Conservation (phyloP, 2,797 vertebrate genomes). For the Enteromius anoplus region DNA sequence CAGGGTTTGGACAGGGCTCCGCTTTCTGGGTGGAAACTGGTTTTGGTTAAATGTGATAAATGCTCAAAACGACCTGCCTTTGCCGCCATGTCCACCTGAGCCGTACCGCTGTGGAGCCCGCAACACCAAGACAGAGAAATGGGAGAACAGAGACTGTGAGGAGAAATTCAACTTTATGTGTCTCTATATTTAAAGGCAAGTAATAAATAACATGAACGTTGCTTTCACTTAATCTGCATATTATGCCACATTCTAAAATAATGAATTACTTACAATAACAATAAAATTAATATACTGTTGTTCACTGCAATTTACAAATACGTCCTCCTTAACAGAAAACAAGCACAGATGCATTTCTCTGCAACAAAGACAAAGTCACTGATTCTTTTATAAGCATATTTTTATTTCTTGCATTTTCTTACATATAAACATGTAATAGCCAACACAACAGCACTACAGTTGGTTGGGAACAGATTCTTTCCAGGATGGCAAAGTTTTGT, state of each 20-base stretch:
- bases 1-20: slow-evolving; percentile 3
- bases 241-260: neutral
- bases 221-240: neutral
- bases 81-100: slow-evolving; percentile 8
- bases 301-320: neutral
- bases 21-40: neutral
- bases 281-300: neutral
- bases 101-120: neutral
- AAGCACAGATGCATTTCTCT: neutral
- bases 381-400: neutral
- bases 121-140: neutral
- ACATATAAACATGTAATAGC: neutral
- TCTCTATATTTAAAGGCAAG: neutral
- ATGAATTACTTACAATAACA: neutral
- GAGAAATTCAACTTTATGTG: slow-evolving; percentile 17
- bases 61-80: neutral
- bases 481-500: neutral
- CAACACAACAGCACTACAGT: neutral
- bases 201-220: neutral
- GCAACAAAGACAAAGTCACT: neutral
- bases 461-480: neutral
- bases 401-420: neutral
- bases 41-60: neutral
- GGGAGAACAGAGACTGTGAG: slow-evolving; percentile 19
- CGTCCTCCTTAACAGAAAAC: neutral